Evolutionary conservation across 2,113 vertebrate genomes (phyloP).

Genomic region (Aix galericulata): DNA sequence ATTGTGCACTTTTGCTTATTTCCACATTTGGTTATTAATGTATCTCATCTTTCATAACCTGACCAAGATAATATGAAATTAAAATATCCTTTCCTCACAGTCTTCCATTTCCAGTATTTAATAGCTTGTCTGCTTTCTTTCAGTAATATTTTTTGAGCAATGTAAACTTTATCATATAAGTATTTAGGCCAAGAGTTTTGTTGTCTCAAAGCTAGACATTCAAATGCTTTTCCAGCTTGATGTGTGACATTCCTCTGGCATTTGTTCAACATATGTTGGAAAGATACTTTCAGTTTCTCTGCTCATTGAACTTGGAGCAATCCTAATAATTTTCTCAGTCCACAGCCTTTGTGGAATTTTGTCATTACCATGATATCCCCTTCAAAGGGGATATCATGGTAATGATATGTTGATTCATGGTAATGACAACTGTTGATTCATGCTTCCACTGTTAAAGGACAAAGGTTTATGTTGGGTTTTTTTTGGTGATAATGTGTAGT

Average conservation of each 20-base stretch:
- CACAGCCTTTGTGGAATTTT: background rate
- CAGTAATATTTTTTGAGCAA: background rate
- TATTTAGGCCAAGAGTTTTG: background rate
- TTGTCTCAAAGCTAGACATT: constrained; percentile 1
- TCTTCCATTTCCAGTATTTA: background rate
- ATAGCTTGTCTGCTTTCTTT: background rate
- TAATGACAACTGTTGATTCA: background rate
- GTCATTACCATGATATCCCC: background rate
- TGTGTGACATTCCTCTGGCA: background rate
- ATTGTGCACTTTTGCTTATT: background rate
- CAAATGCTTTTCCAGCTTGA: background rate
- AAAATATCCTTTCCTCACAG: background rate
- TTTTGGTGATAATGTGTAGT: background rate
- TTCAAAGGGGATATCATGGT: too few relatives aligned
- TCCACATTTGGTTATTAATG: background rate
- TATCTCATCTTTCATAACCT: background rate
- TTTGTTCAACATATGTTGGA: constrained; percentile 32
- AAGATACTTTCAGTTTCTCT: background rate
- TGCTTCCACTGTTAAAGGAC: background rate
- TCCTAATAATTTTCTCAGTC: background rate
- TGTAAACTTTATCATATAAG: background rate
- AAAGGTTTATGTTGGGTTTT: background rate
- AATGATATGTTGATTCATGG: too few relatives aligned
- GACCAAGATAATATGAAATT: background rate
- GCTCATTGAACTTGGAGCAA: background rate